phyloP scores from a whole-genome alignment of 2,888 invertebrate species.

The Tetragonisca angustula region DNA sequence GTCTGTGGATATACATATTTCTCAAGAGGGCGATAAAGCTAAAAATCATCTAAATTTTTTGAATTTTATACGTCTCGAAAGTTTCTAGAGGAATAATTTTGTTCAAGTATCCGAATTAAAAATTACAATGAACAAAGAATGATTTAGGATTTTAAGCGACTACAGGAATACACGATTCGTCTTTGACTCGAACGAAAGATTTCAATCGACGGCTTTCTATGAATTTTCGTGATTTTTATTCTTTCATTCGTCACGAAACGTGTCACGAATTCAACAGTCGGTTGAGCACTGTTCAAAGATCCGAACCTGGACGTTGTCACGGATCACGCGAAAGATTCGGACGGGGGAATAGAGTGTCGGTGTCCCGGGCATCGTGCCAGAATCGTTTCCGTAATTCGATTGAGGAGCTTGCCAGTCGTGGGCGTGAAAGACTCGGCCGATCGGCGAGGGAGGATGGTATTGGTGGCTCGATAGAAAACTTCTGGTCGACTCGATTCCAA shows the following conservation, averaged over 20 bases:
- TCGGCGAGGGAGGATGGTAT: conserved; percentile 13
- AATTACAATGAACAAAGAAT: not conserved
- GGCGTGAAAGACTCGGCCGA: conserved; percentile 38
- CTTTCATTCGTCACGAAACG: not conserved
- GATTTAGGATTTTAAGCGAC: conserved; percentile 7
- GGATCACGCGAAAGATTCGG: not conserved
- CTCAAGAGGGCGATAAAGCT: not conserved
- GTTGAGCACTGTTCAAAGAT: conserved; percentile 47
- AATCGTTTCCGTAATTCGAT: conserved; percentile 76
- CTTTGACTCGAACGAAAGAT: not conserved
- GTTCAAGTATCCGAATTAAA: not conserved
- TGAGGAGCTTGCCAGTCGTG: conserved; percentile 66
- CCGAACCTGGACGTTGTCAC: conserved; percentile 6
- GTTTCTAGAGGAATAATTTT: not conserved
- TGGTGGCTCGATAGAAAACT: conserved; percentile 72
- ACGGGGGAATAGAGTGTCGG: conserved; percentile 3
- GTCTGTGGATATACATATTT: not conserved
- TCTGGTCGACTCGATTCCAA: conserved; percentile 71
- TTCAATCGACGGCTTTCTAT: not conserved
- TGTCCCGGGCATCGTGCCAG: conserved; percentile 54
- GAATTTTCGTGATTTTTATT: not conserved
- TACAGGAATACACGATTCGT: not conserved
- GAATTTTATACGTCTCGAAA: not conserved
- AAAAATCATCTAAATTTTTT: not conserved
- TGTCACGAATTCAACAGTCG: not conserved